phyloP scores from a whole-genome alignment of 2,888 invertebrate species.

The Lumbricus terrestris region DNA sequence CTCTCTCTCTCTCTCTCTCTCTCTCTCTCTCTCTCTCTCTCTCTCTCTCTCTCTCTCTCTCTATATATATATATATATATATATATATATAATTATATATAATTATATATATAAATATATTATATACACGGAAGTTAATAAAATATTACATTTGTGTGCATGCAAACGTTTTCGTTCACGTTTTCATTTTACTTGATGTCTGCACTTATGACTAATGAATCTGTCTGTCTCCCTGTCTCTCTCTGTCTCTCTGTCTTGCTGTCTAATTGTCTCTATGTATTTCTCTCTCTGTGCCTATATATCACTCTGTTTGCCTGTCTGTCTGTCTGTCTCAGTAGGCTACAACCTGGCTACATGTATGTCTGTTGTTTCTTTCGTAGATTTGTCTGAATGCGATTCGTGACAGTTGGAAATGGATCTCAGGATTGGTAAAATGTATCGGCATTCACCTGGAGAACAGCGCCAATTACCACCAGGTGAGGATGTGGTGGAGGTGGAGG shows the following conservation, averaged over 20 bases:
- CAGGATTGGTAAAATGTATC: background rate
- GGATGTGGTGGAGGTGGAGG: too few relatives aligned
- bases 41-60: background rate
- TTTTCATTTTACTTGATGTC: too few relatives aligned
- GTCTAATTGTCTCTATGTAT: too few relatives aligned
- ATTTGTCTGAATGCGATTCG: background rate
- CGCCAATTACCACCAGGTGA: background rate
- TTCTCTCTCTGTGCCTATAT: background rate
- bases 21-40: background rate
- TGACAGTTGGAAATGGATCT: slow-evolving; percentile 3
- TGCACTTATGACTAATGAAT: too few relatives aligned
- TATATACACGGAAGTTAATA: too few relatives aligned
- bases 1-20: too few relatives aligned
- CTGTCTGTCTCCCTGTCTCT: background rate
- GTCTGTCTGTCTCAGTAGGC: background rate
- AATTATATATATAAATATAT: too few relatives aligned
- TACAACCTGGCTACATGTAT: background rate
- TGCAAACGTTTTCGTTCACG: too few relatives aligned
- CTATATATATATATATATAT: background rate
- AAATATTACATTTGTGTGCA: too few relatives aligned
- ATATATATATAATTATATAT: too few relatives aligned
- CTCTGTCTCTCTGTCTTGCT: background rate
- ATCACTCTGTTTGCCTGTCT: background rate
- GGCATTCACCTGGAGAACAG: background rate
- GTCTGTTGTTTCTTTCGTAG: background rate